phyloP scores from a whole-genome alignment of 2,797 vertebrate genomes.

The Malurus leucopterus region DNA sequence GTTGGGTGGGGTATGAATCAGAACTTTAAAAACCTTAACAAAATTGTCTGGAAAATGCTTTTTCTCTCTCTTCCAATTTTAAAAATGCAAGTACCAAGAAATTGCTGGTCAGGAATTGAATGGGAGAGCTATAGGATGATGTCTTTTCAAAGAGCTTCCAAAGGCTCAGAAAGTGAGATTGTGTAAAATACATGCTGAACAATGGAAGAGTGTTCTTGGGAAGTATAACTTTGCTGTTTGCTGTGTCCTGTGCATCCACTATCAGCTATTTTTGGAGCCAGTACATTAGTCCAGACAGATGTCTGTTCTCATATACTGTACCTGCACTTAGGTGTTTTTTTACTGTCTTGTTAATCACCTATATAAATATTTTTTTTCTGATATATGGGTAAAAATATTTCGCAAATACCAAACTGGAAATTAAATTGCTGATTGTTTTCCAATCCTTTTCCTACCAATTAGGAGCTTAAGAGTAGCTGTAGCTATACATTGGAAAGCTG shows the following conservation, averaged over 20 bases:
- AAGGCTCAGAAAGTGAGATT: background rate
- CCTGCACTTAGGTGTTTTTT: background rate
- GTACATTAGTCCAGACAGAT: background rate
- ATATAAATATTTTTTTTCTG: background rate
- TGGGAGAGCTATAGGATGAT: background rate
- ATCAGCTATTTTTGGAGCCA: background rate
- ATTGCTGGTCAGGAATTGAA: background rate
- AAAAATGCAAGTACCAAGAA: background rate
- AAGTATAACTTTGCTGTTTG: background rate
- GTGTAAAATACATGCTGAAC: background rate
- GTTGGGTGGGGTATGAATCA: background rate
- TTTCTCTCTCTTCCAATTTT: background rate
- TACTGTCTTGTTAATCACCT: background rate
- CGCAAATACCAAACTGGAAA: background rate
- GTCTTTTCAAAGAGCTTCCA: background rate
- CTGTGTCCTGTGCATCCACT: background rate
- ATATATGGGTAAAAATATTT: background rate
- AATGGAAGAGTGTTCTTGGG: background rate
- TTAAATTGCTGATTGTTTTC: background rate
- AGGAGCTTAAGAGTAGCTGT: background rate
- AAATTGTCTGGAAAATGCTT: background rate
- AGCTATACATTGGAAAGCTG: background rate
- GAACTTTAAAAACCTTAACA: background rate
- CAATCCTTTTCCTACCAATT: background rate
- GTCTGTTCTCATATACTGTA: rapidly evolving